These are phyloP conservation scores for Megastigmus dorsalis DNA, from an alignment of 2,888 invertebrate species.

Conservation along the genomic window DNA sequence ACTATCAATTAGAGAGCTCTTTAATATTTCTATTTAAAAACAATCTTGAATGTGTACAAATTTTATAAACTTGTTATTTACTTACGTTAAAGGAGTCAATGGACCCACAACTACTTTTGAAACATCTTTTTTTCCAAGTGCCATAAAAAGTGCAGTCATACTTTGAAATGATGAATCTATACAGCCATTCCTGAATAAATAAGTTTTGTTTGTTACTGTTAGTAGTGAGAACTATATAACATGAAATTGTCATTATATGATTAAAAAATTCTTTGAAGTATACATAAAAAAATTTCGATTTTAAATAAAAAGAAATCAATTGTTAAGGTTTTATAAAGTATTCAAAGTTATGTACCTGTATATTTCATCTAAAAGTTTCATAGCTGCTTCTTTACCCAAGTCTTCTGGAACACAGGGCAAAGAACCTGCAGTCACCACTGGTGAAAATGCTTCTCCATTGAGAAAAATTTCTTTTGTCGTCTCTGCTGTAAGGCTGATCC, in stretches of 20 bases:
- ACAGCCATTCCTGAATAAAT: slow-evolving; percentile 85
- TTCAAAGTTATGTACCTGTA: slow-evolving; percentile 74
- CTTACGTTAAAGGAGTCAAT: slow-evolving; percentile 80
- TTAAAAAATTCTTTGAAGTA: no score
- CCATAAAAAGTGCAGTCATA: slow-evolving; percentile 93
- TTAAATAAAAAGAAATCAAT: neutral
- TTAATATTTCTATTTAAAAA: no score
- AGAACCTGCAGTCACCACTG: slow-evolving; percentile 67
- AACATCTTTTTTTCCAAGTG: slow-evolving; percentile 94
- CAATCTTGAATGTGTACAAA: neutral
- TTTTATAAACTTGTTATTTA: slow-evolving; percentile 48
- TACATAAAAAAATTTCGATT: no score
- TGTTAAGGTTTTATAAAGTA: neutral
- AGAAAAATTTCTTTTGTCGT: slow-evolving; percentile 88
- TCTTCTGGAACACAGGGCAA: slow-evolving; percentile 91
- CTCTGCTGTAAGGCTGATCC: slow-evolving; percentile 92
- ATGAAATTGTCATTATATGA: neutral
- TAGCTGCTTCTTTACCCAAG: slow-evolving; percentile 88
- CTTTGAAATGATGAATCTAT: slow-evolving; percentile 93
- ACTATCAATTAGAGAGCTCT: no score
- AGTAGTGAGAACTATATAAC: neutral
- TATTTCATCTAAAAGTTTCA: slow-evolving; percentile 90
- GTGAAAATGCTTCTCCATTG: slow-evolving; percentile 72
- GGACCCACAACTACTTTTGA: slow-evolving; percentile 84
- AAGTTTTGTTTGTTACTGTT: neutral